Percentiles rank a stretch among this genome's conserved stretches.
Evolutionary conservation across 1,140 invertebrate species (phyloP).

Genomic region (Magallana gigas): DNA sequence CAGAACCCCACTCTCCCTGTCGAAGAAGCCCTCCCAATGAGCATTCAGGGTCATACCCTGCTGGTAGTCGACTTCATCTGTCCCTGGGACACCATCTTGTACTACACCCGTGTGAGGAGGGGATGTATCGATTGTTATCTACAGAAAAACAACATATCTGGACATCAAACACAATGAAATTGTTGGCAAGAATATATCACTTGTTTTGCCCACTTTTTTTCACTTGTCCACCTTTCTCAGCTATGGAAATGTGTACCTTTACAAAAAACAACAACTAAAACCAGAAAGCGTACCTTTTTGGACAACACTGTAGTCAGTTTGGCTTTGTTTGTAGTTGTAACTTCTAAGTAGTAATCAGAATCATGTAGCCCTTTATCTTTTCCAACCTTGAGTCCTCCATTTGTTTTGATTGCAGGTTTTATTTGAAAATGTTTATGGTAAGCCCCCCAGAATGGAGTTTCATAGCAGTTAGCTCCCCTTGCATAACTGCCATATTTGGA

Average conservation of each 20-base stretch:
- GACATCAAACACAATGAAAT: too few species aligned
- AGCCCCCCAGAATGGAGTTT: constrained; percentile 56
- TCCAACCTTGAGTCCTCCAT: constrained; percentile 54
- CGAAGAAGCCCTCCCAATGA: constrained; percentile 66
- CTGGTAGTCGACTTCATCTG: constrained; percentile 62
- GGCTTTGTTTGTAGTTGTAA: constrained; percentile 60
- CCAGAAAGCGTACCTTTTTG: constrained; percentile 54
- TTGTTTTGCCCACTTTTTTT: too few species aligned
- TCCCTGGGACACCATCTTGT: constrained; percentile 56
- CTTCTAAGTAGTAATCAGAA: constrained; percentile 63
- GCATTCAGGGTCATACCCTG: constrained; percentile 44
- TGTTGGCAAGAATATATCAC: too few species aligned
- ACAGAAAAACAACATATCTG: background rate
- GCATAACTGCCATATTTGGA: constrained; percentile 48
- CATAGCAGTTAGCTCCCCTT: constrained; percentile 61
- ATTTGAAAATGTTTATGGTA: constrained; percentile 64
- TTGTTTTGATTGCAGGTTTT: constrained; percentile 42
- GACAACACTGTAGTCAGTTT: constrained; percentile 52
- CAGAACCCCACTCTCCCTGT: constrained; percentile 64
- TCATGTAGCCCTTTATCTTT: constrained; percentile 60
- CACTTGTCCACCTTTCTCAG: too few species aligned
- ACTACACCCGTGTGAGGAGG: constrained; percentile 62
- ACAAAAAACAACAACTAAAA: background rate
- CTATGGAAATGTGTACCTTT: background rate
- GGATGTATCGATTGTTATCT: constrained; percentile 63